A percentile compares a stretch with the other conserved stretches of the same genome.
Evolutionary conservation across 92 coral and sea anemone species (phyloP).

Genomic region (Nematostella vectensis): DNA sequence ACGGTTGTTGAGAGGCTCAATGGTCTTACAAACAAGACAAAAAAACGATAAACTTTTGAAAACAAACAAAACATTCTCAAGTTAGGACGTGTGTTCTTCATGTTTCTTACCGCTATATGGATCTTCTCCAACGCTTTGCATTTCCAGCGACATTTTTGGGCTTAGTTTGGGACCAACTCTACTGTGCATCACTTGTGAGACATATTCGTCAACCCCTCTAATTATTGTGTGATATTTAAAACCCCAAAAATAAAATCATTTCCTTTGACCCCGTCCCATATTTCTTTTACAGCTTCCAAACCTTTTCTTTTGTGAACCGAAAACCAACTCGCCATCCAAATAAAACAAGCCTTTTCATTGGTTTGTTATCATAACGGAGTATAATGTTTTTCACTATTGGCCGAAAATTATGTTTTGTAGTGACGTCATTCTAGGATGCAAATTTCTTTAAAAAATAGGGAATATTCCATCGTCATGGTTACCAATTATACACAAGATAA

Average conservation of each 20-base stretch:
- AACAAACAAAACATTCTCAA: not conserved
- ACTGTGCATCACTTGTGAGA: constrained; percentile 12
- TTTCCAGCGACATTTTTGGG: constrained; percentile 9
- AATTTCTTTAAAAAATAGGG: not conserved
- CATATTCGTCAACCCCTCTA: not conserved
- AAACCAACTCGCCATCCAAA: constrained; percentile 17
- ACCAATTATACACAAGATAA: not conserved
- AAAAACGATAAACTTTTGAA: not conserved
- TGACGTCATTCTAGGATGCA: constrained; percentile 8
- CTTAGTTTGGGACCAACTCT: constrained; percentile 11
- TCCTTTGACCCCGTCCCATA: not conserved
- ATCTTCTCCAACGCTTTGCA: constrained; percentile 10
- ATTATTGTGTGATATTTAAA: not conserved
- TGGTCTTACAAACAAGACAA: not conserved
- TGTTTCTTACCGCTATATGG: constrained; percentile 26
- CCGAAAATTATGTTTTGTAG: not conserved
- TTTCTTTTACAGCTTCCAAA: not conserved
- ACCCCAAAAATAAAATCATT: not conserved
- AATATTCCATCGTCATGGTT: constrained; percentile 6
- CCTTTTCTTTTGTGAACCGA: not conserved
- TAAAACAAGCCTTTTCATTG: constrained; percentile 12
- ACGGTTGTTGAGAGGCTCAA: not conserved
- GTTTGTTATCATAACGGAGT: constrained; percentile 14
- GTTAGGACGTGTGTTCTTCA: not conserved
- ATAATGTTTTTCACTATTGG: constrained; percentile 10